Evolutionary conservation across 2,888 invertebrate genomes (phyloP).

Genomic region (Diadromus collaris): DNA sequence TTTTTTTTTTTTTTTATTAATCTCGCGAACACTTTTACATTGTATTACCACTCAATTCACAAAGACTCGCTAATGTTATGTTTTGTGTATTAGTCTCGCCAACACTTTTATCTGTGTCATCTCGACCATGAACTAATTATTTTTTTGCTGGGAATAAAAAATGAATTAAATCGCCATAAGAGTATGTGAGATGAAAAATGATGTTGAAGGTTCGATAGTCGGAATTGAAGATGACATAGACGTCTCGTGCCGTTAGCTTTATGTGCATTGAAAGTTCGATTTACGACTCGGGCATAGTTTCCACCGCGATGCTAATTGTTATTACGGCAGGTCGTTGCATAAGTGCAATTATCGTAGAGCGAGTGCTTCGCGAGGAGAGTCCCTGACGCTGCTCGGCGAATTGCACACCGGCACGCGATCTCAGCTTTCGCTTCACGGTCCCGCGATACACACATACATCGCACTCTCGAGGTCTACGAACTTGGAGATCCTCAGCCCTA

Average conservation of each 20-base stretch:
- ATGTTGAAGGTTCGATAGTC: neutral
- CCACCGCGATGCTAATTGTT: constrained; percentile 72
- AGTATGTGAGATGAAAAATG: neutral
- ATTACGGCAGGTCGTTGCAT: constrained; percentile 73
- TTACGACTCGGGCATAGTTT: constrained; percentile 49
- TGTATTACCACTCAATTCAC: too few species aligned
- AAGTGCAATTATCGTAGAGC: constrained; percentile 73
- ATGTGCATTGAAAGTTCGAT: constrained; percentile 55
- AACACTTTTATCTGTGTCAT: too few species aligned
- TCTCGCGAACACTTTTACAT: too few species aligned
- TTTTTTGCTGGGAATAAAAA: neutral
- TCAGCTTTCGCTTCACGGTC: constrained; percentile 24
- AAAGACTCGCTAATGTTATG: too few species aligned
- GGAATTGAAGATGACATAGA: constrained; percentile 12
- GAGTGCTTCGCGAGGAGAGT: constrained; percentile 43
- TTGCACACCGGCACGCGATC: constrained; percentile 45
- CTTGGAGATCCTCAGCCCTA: constrained; percentile 23
- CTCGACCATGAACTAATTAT: neutral
- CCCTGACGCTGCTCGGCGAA: constrained; percentile 5
- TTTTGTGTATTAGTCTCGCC: too few species aligned
- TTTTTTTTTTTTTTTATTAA: too few species aligned
- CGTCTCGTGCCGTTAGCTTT: constrained; percentile 5
- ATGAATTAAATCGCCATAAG: neutral
- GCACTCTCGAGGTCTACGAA: constrained; percentile 38
- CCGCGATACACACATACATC: neutral